Evolutionary conservation across 2,888 invertebrate species (phyloP), one percentile per base, ranked within the genome.

Genomic region (Stegana nigrithorax): DNA sequence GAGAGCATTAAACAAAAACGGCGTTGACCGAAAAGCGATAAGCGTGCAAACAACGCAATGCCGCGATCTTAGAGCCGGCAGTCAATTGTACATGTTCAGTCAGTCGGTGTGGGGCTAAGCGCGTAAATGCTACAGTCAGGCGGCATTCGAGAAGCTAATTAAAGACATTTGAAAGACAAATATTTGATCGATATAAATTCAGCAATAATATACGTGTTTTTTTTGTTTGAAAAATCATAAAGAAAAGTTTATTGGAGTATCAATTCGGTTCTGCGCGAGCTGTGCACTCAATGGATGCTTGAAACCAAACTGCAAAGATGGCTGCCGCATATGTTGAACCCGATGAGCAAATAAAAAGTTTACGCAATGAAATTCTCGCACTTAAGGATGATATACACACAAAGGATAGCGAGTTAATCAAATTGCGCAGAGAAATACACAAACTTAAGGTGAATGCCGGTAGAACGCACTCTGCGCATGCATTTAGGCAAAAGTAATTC

Each of bases 401-500:
- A 42, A 87, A 88, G 63, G 90, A 90, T 65, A 85, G 87, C 39
- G 89, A 90, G 79, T 87, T 91, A 55, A 76, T 87, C 36, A 88
- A 89, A 72, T 84, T 92, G 45, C 89, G 90, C 78, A 86, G 91
- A 59, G 92, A 92, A 84, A 89, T 91, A 58, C 90, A 92, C 82
- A 92, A 92, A 82, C 84, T 91, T 51, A 90, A 90, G 88, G 90
- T 90, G 5, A 59, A 45, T 44, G 19, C 19, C 6, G 21, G 25
- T 23, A 36, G 50, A 45, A n/a, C n/a, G n/a, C n/a, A n/a, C n/a
- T n/a, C n/a, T n/a, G n/a, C n/a, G n/a, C n/a, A n/a, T n/a, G n/a
- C n/a, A n/a, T n/a, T n/a, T n/a, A n/a, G n/a, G n/a, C n/a, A n/a
- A n/a, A n/a, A n/a, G n/a, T n/a, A n/a, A n/a, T n/a, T n/a, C n/a